Evolutionary conservation across 2,113 vertebrate genomes (phyloP), one percentile per base, ranked within the genome.

Genomic region (Camelus bactrianus): DNA sequence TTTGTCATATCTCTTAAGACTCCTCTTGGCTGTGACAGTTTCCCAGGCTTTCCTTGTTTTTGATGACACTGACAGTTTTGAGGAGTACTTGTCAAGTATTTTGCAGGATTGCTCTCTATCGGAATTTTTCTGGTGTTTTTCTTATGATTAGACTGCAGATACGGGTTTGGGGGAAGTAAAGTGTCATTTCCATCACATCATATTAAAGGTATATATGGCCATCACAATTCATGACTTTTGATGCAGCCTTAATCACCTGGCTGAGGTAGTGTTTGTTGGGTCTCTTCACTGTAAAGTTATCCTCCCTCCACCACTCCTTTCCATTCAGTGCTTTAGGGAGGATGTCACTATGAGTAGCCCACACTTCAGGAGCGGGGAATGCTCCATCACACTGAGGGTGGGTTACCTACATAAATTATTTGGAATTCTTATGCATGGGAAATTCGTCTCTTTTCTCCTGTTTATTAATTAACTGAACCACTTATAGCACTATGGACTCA

Each of bases 391-490:
- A 46, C 46, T 52, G n/a, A 58, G 22, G 32, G 48, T n/a, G 13
- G 17, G 60, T 64, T 64, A 84, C 30, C 42, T 52, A 28, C 24
- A 50, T 73, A 73, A 87, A 76, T 35, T 50, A 76, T 48, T 62
- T 92, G 60, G 20, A 42, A 42, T 42, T 42, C 38, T 42, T 42
- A 42, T 42, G 38, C 38, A 42, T 42, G 38, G 38, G 38, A 58
- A 48, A 94, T 56, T 91, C 89, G 30, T 95, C 64, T 93, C 58
- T 88, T 91, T 54, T 60, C 19, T 89, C 26, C 32, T 14, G 46
- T 75, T 91, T 83, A 86, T 85, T 94, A 95, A 73, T 89, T 86
- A 97, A 91, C 48, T 58, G 69, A 95, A 46, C 26, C 26, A 91
- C 58, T 84, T 90, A 72, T 38, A 54, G 77, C 2, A 58, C 52